A percentile compares a stretch with the other conserved stretches of the same genome.
Evolutionary conservation across 2,113 vertebrate species (phyloP).

Genomic region (Haemorhous mexicanus): DNA sequence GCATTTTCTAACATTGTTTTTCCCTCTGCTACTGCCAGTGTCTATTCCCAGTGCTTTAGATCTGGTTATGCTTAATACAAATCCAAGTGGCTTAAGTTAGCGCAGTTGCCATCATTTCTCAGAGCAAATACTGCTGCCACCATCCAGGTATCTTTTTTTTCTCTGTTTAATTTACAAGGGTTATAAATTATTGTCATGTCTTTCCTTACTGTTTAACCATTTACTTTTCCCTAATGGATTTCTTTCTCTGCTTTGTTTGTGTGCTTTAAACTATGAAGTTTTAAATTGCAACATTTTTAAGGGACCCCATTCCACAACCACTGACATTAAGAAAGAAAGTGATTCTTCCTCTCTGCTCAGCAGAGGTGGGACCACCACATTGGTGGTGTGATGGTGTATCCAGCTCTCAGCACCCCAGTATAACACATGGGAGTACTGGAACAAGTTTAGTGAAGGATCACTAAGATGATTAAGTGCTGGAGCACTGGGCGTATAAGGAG

Average conservation of each 20-base stretch:
- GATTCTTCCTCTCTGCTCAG: background rate
- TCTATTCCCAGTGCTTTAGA: background rate
- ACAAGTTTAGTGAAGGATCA: background rate
- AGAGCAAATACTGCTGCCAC: background rate
- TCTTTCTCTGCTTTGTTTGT: background rate
- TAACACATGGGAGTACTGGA: background rate
- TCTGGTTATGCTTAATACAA: background rate
- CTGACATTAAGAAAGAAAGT: background rate
- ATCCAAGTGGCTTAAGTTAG: background rate
- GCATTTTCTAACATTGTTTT: conserved; percentile 45
- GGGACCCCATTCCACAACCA: background rate
- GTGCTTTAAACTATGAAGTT: background rate
- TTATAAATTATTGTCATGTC: background rate
- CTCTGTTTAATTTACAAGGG: background rate
- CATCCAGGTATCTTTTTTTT: background rate
- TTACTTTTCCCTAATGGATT: background rate
- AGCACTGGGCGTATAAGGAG: background rate
- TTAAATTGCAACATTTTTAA: background rate
- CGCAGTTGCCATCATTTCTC: background rate
- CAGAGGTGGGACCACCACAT: background rate
- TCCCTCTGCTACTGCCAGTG: background rate
- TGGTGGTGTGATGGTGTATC: background rate
- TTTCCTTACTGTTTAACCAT: background rate
- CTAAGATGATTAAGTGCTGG: background rate
- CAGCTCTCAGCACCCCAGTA: background rate